Conservation (phyloP, 2,888 invertebrate genomes). For the Sminthurides aquaticus region DNA sequence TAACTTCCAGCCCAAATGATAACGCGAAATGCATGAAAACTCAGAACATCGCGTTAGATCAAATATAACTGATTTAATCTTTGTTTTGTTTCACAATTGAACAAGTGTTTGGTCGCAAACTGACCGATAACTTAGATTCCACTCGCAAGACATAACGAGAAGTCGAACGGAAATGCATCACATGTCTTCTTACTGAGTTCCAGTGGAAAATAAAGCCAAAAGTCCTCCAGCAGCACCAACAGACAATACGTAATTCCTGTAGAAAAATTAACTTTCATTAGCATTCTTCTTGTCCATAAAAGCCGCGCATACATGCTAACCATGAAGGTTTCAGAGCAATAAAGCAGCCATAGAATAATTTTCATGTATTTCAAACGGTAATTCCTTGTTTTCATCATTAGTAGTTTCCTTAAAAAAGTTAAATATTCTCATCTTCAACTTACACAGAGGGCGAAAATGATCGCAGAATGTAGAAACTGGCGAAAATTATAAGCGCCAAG, state of each 20-base stretch:
- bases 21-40: no score
- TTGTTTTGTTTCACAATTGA: no score
- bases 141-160: no score
- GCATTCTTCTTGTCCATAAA: not conserved
- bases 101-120: no score
- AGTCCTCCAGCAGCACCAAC: constrained; percentile 82
- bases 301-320: no score
- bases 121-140: no score
- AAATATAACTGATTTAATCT: no score
- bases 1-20: no score
- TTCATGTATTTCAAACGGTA: not conserved
- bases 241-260: constrained; percentile 82
- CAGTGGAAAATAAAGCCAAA: constrained; percentile 90
- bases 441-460: constrained; percentile 80
- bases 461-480: constrained; percentile 87
- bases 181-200: constrained; percentile 60
- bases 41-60: no score
- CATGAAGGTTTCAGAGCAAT: not conserved
- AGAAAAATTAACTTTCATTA: constrained; percentile 20
- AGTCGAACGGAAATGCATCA: not conserved
- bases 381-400: constrained; percentile 4
- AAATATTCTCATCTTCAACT: constrained; percentile 49
- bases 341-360: constrained; percentile 8
- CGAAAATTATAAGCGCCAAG: constrained; percentile 82
- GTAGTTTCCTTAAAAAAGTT: not conserved